These are phyloP conservation scores for Onychostoma macrolepis DNA, from an alignment of 2,113 vertebrate genomes.

Conservation along the genomic window DNA sequence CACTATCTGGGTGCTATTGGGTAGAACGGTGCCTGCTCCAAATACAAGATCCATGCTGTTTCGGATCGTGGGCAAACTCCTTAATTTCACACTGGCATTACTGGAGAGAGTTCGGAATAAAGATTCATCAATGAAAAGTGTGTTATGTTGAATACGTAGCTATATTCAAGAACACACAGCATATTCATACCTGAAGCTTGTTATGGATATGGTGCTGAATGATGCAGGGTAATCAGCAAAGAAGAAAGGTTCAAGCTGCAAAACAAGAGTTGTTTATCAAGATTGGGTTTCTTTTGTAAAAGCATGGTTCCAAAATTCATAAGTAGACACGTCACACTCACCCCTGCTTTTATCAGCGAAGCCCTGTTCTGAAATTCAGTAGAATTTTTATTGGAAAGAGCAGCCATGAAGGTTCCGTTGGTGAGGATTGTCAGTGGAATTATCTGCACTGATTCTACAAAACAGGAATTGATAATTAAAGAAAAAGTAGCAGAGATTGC, in stretches of 20 bases:
- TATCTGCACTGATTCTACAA: not conserved
- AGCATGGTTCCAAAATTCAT: not conserved
- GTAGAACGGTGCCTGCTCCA: not conserved
- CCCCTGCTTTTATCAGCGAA: constrained; percentile 31
- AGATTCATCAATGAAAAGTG: not conserved
- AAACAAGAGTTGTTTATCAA: not conserved
- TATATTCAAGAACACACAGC: not conserved
- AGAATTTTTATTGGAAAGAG: constrained; percentile 9
- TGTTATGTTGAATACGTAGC: too few species aligned
- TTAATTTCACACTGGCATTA: not conserved
- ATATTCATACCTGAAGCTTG: constrained; percentile 41
- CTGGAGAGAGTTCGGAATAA: not conserved
- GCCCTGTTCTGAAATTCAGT: constrained; percentile 12
- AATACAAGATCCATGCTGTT: constrained; percentile 35
- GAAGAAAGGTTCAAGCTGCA: constrained; percentile 45
- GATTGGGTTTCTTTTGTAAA: not conserved
- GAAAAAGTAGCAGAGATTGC: not conserved
- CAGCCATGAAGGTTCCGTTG: constrained; percentile 32
- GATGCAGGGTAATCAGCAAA: not conserved
- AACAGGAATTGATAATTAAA: not conserved
- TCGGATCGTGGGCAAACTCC: not conserved
- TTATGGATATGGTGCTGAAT: constrained; percentile 9
- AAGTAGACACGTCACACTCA: constrained; percentile 5
- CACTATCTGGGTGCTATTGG: constrained; percentile 23
- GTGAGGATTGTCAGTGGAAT: constrained; percentile 22